Evolutionary conservation across 2,888 invertebrate species (phyloP), one percentile per base, ranked within the genome.

Genomic region (Epistrophella euchroma): DNA sequence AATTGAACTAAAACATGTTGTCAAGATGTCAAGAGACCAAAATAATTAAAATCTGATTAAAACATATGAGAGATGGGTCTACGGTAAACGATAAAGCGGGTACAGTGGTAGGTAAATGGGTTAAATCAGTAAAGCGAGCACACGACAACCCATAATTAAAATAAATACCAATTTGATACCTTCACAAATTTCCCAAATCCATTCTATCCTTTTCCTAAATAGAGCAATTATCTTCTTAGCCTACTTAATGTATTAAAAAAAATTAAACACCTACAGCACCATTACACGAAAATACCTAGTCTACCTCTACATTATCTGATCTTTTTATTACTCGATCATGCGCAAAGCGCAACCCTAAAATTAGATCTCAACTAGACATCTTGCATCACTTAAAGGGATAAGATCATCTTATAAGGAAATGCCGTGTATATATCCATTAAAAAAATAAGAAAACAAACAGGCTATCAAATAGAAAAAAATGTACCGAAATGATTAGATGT

Each of bases 271-370:
- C n/a, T 7, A 43, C 15, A 43, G 7, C 15, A 43, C 43, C 1
- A n/a, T 43, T 15, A 5, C 17, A 17, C 17, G 3, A 17, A 45
- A 3, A 45, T n/a, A n/a, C 2, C 7, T n/a, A 7, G 13, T 22
- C 9, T 2, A 52, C 10, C 10, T 19, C 47, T 58, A 35, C 15
- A 19, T 11, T n/a, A 43, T 62, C 28, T n/a, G 40, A 62, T 43
- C 40, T 40, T 25, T 70, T 17, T 17, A 80, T 80, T 19, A 68
- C 22, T 64, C 62, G 76, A 82, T 76, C 58, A 58, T 43, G 43
- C n/a, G 40, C 55, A 76, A 43, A 50, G 35, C 13, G 35, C 62
- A 72, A 72, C 58, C 71, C 76, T 37, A 22, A 62, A 17, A 62
- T 13, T 15, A 55, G 52, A 80, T 74, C 28, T 32, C 50, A 32